Percentiles rank a stretch among this genome's conserved stretches.
Evolutionary conservation across 2,797 vertebrate genomes (phyloP).

Genomic region (Clarias fuscus): DNA sequence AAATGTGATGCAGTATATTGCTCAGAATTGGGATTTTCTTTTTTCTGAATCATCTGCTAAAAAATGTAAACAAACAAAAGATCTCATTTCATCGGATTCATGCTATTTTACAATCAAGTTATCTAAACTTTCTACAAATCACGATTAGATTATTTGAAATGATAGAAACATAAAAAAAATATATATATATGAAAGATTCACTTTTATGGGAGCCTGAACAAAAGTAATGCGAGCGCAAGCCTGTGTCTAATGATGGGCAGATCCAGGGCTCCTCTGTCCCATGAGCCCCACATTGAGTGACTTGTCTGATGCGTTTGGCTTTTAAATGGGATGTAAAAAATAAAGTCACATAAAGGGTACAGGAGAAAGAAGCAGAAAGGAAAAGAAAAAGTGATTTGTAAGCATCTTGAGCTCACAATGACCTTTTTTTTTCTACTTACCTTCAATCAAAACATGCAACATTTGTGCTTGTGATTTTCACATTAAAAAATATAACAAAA

Average conservation of each 20-base stretch:
- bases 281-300: conserved; percentile 68
- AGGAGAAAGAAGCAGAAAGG: not conserved
- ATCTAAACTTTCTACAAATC: no score
- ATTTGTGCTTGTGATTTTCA: not conserved
- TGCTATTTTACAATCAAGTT: not conserved
- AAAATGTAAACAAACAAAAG: not conserved
- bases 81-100: not conserved
- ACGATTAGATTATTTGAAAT: conserved; percentile 9
- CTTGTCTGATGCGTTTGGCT: conserved; percentile 67
- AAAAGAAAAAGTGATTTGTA: conserved; percentile 24
- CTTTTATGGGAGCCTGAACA: not conserved
- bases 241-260: conserved; percentile 69
- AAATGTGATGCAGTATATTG: no score
- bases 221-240: conserved; percentile 60
- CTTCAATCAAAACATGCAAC: not conserved
- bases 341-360: conserved; percentile 49
- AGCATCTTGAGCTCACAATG: not conserved
- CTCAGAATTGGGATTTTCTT: not conserved
- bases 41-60: not conserved
- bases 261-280: conserved; percentile 62
- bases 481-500: not conserved
- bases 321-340: conserved; percentile 55
- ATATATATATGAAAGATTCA: not conserved
- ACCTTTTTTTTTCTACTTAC: conserved; percentile 15
- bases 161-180: not conserved